Base-by-base conservation (phyloP, 1,140 invertebrate species). In the Hydropsyche tenuis region DNA sequence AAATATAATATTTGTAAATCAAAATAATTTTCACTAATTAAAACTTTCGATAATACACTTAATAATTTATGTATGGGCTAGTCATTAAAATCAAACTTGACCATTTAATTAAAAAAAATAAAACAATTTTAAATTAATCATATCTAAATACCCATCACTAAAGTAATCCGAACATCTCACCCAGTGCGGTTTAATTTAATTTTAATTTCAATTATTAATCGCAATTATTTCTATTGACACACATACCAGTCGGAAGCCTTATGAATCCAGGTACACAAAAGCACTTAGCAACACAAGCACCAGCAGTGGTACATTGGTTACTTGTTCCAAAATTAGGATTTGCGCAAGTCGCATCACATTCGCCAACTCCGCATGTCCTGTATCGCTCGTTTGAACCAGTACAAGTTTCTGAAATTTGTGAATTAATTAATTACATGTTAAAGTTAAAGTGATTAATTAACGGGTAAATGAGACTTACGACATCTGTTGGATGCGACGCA, bases 401-500 rank as follows among this genome's bases (percentile, higher is more conserved):
- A 14, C 56, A 60, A 51, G 14, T 30, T 6, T 48, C 72, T 60
- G 14, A 12, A 27, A 53, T 18, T 53, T 12, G 9, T 1, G 25
- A 22, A 23, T 25, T 25, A 60, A 25, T 25, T 25, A 11, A 1
- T 23, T 7, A 53, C 16, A 16, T 18, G 9, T 1, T 53, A 14
- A 20, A 18, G 20, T 48, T 48, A 48, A 48, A 48, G 14, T 6
- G 3, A 48, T 4, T 14, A 48, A 48, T 48, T 14, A 53, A 53
- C 18, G 2, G 12, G 5, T 9, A 25, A 60, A 25, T 2, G 12
- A 7, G 2, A 60, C 56, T 60, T 7, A 60, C 56, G 18, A 42
- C 75, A 76, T 11, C 64, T 16, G 27, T 66, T 69, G 30, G 71
- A 69, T 0, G 64, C 68, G 14, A 81, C 78, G 60, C 80, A 81